A percentile compares a stretch with the other conserved stretches of the same genome.
phyloP scores from a whole-genome alignment of 2,113 vertebrate genomes.

The Neopipo cinnamomea region DNA sequence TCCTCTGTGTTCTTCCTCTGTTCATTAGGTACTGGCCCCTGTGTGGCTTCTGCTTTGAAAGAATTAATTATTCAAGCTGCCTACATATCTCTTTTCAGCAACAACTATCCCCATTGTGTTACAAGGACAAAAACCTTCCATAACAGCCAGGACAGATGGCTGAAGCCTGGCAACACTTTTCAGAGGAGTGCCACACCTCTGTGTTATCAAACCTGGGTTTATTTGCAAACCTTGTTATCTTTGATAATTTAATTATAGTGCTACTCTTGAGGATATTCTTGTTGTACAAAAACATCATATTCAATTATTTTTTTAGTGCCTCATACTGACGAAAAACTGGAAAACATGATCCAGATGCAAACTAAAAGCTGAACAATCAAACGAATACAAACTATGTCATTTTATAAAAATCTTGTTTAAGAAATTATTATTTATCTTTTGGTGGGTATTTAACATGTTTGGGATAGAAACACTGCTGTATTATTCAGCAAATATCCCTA shows the following conservation, averaged over 20 bases:
- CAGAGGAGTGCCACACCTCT: not conserved
- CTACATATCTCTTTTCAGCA: not conserved
- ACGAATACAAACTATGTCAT: not conserved
- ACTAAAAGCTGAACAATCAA: not conserved
- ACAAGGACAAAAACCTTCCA: not conserved
- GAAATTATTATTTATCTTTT: not conserved
- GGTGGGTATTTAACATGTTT: not conserved
- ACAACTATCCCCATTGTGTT: not conserved
- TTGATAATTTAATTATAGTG: not conserved
- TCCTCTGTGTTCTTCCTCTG: not conserved
- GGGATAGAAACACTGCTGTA: not conserved
- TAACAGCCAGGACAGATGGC: not conserved
- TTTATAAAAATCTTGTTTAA: not conserved
- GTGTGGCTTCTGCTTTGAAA: not conserved
- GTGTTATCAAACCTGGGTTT: not conserved
- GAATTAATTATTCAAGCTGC: slow-evolving; percentile 33
- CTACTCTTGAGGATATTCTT: not conserved
- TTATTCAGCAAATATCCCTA: not conserved
- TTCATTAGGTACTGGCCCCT: not conserved
- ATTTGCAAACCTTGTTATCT: not conserved
- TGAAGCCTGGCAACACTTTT: not conserved
- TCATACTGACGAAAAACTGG: not conserved
- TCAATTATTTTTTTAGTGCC: not conserved
- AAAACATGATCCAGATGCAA: not conserved
- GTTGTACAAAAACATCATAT: not conserved